These are phyloP conservation scores for Tarsius wallacei DNA, from an alignment of 2,797 vertebrate species.

Conservation along the genomic window DNA sequence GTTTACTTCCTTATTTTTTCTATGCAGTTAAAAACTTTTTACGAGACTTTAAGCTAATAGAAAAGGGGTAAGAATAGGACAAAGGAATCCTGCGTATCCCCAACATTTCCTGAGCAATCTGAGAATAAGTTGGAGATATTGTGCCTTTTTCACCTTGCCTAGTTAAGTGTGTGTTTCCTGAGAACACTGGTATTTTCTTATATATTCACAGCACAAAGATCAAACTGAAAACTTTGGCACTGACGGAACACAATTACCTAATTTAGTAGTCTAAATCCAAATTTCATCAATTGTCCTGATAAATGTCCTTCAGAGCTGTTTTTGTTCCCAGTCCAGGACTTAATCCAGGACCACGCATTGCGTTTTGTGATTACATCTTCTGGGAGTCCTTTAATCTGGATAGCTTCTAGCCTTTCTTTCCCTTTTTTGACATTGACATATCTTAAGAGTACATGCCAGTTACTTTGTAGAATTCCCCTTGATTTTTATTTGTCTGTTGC, in stretches of 20 bases:
- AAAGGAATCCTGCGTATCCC: neutral
- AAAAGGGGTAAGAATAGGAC: neutral
- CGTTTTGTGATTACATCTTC: neutral
- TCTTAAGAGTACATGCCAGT: neutral
- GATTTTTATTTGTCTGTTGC: neutral
- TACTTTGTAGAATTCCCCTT: neutral
- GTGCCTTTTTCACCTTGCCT: neutral
- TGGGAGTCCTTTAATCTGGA: neutral
- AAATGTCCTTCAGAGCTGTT: neutral
- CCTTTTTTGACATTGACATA: neutral
- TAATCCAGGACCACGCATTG: neutral
- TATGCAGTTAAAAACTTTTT: neutral
- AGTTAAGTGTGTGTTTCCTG: neutral
- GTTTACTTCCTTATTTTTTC: constrained; percentile 16
- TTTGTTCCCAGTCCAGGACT: neutral
- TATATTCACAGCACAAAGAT: neutral
- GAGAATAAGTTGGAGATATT: neutral
- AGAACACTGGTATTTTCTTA: neutral
- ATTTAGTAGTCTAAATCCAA: neutral
- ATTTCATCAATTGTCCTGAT: neutral
- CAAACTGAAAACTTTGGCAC: neutral
- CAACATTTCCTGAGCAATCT: neutral
- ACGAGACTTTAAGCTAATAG: neutral
- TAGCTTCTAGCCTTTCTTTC: neutral
- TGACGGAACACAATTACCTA: neutral